Evolutionary conservation across 2,888 invertebrate species (phyloP), one percentile per base, ranked within the genome.

Genomic region (Mylabris sibirica): DNA sequence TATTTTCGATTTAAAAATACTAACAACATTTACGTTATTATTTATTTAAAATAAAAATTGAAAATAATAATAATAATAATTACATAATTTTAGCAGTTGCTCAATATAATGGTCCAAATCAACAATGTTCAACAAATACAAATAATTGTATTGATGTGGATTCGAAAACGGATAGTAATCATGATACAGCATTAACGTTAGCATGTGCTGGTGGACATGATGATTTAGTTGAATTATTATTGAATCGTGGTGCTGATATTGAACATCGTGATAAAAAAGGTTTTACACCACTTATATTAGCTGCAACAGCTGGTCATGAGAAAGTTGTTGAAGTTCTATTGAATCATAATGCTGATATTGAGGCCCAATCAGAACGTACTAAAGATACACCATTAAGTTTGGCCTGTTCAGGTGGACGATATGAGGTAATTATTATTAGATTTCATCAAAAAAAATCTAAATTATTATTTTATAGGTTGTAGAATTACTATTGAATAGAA

Each of bases 191-290:
- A 65, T 88, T 99, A 67, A 99, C 99, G 41, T 89, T 99, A 71
- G 99, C 99, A 61, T 98, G 98, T 86, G 96, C 97, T 70, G 98
- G 98, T 72, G 98, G 99, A 0, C 97, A 98, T 84, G 95, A 97
- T 82, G 98, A 99, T 81, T 89, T 99, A 22, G 98, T 98, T 11
- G 95, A 95, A 83, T 88, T 99, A 80, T 88, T 99, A 73, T 89
- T 99, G 63, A 91, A 92, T 75, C 90, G 98, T 72, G 97, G 97
- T 66, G 97, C 99, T 0, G 94, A 98, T 84, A 97, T 99, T 83
- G 98, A 99, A 85, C 99, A 99, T 85, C 90, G 98, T 35, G 99
- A 99, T 85, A 99, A 99, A 86, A 99, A 99, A 86, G 76, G 99
- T 34, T 99, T 99, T 85, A 98, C 99, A 0, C 98, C 99, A 0